Conservation (phyloP, 2,113 vertebrate genomes). For the Pelmatolapia mariae region DNA sequence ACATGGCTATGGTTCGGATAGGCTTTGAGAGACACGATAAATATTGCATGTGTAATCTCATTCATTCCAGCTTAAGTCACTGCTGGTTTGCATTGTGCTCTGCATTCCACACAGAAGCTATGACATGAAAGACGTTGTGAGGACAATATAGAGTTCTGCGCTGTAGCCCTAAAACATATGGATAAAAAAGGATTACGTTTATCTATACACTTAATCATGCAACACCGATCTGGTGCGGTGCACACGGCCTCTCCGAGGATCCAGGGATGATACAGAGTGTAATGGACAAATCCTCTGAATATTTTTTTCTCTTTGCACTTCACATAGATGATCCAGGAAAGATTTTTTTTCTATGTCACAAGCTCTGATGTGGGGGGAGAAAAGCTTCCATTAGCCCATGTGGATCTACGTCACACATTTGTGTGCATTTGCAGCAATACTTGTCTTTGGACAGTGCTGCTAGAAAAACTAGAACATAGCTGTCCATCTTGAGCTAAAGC, state of each 20-base stretch:
- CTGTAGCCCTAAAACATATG: slow-evolving; percentile 19
- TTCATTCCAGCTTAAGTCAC: neutral
- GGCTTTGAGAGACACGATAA: neutral
- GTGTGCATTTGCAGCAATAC: neutral
- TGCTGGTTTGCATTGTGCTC: neutral
- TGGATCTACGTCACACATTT: neutral
- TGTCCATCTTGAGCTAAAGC: neutral
- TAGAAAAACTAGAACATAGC: neutral
- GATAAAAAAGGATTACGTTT: slow-evolving; percentile 34
- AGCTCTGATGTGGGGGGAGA: neutral
- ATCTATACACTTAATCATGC: slow-evolving; percentile 16
- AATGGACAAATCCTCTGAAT: slow-evolving; percentile 5
- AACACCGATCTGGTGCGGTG: neutral
- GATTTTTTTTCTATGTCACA: neutral
- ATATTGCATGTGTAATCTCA: slow-evolving; percentile 30
- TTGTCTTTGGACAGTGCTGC: neutral
- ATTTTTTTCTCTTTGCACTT: neutral
- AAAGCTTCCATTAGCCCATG: neutral
- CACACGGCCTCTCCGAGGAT: neutral
- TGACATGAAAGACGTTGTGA: neutral
- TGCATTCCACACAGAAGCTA: neutral
- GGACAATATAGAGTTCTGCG: neutral
- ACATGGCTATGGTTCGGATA: neutral
- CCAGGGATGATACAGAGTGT: neutral
- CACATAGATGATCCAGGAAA: neutral